Evolutionary conservation across 2,113 vertebrate species (phyloP).

Genomic region (Thermophis baileyi): DNA sequence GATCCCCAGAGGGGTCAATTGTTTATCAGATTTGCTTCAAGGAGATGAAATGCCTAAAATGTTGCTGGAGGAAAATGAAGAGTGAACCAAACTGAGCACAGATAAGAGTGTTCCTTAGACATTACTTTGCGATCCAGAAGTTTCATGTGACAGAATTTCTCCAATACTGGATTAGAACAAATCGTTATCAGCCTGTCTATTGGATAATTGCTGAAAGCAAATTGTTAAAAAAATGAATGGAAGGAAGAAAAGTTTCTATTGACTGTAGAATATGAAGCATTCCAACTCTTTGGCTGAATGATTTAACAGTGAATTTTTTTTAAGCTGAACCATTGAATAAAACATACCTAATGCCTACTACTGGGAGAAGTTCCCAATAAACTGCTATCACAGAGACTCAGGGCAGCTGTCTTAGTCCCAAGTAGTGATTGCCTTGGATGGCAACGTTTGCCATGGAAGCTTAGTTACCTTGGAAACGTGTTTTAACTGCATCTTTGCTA

Average conservation of each 20-base stretch:
- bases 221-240: background rate
- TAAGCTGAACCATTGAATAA: background rate
- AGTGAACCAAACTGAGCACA: background rate
- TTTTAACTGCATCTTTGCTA: conserved; percentile 50
- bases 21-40: background rate
- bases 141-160: background rate
- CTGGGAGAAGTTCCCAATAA: background rate
- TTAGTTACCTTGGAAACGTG: conserved; percentile 66
- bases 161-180: background rate
- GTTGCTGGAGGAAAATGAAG: background rate
- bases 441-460: conserved; percentile 38
- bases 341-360: background rate
- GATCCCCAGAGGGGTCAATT: background rate
- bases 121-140: background rate
- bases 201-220: background rate
- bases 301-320: fast-evolving
- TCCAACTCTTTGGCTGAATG: fast-evolving
- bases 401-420: conserved; percentile 46
- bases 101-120: background rate
- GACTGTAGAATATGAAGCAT: background rate
- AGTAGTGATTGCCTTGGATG: conserved; percentile 28
- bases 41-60: background rate
- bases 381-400: conserved; percentile 23
- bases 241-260: background rate
- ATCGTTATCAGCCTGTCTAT: background rate